Conservation (phyloP, 1,140 invertebrate species). For the Drosophila kikkawai region DNA sequence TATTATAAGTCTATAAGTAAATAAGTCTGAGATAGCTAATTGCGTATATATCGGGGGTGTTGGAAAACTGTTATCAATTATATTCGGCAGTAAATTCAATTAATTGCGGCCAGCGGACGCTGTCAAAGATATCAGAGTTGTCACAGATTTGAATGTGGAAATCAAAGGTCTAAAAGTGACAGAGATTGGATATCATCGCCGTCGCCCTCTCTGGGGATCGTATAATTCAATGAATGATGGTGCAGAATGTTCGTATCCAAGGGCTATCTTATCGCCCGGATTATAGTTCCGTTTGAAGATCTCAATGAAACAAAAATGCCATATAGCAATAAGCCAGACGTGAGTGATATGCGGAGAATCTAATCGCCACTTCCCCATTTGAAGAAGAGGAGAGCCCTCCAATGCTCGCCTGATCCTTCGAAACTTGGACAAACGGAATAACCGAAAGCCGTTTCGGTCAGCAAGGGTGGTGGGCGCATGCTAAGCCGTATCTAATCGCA, state of each 20-base stretch:
- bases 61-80: conserved; percentile 49
- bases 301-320: conserved; percentile 28
- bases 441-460: conserved; percentile 27
- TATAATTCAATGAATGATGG: conserved; percentile 53
- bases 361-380: conserved; percentile 22
- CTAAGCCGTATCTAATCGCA: conserved; percentile 67
- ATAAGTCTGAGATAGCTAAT: conserved; percentile 66
- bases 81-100: conserved; percentile 58
- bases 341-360: conserved; percentile 29
- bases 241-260: conserved; percentile 33
- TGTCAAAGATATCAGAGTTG: conserved; percentile 67
- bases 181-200: conserved; percentile 45
- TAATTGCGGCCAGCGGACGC: conserved; percentile 60
- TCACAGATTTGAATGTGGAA: conserved; percentile 33
- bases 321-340: conserved; percentile 13
- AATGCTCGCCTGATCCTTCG: conserved; percentile 20
- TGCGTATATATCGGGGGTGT: conserved; percentile 46
- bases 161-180: conserved; percentile 52
- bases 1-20: conserved; percentile 50
- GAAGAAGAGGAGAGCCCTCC: conserved; percentile 8
- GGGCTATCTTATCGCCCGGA: conserved; percentile 51
- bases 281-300: conserved; percentile 26
- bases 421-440: conserved; percentile 5
- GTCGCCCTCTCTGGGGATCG: not conserved
- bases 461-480: conserved; percentile 45